A percentile compares a stretch with the other conserved stretches of the same genome.
phyloP scores from a whole-genome alignment of 92 coral and sea anemone species.

The Heliopora coerulea region DNA sequence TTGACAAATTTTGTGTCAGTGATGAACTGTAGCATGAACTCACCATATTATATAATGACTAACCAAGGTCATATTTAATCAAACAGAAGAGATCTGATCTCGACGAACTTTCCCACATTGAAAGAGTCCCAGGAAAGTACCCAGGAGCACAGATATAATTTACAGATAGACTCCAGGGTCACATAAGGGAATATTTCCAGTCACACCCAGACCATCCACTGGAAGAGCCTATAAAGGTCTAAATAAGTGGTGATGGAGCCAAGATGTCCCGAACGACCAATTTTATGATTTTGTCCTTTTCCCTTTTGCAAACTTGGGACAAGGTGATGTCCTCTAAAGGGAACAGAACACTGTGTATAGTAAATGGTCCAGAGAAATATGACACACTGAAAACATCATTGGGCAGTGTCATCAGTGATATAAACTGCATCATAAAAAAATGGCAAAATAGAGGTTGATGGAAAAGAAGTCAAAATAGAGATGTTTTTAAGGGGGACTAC shows the following conservation, averaged over 20 bases:
- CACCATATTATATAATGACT: slow-evolving; percentile 30
- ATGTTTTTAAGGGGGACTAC: slow-evolving; percentile 44
- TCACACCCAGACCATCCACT: slow-evolving; percentile 25
- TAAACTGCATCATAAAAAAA: slow-evolving; percentile 6
- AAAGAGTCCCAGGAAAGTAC: slow-evolving; percentile 40
- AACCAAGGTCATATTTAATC: slow-evolving; percentile 53
- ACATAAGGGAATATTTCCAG: slow-evolving; percentile 34
- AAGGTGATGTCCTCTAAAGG: slow-evolving; percentile 61
- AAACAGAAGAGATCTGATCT: slow-evolving; percentile 51
- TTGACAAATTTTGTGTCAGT: slow-evolving; percentile 52
- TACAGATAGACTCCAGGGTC: slow-evolving; percentile 38
- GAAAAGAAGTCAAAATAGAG: slow-evolving; percentile 27
- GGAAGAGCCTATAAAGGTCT: slow-evolving; percentile 45
- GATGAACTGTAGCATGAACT: slow-evolving; percentile 64
- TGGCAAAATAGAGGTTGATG: slow-evolving; percentile 22
- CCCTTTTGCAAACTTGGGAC: slow-evolving; percentile 52
- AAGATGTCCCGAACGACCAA: slow-evolving; percentile 55
- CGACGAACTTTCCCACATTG: slow-evolving; percentile 52
- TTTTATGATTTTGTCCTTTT: slow-evolving; percentile 60
- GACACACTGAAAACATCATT: slow-evolving; percentile 45
- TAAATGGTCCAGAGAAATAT: slow-evolving; percentile 67
- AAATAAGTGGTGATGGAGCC: slow-evolving; percentile 69
- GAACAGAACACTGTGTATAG: slow-evolving; percentile 59
- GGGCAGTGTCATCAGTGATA: no score
- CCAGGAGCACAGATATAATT: slow-evolving; percentile 61